Evolutionary conservation across 1,140 invertebrate genomes (phyloP).

Genomic region (Epicauta chinensis): DNA sequence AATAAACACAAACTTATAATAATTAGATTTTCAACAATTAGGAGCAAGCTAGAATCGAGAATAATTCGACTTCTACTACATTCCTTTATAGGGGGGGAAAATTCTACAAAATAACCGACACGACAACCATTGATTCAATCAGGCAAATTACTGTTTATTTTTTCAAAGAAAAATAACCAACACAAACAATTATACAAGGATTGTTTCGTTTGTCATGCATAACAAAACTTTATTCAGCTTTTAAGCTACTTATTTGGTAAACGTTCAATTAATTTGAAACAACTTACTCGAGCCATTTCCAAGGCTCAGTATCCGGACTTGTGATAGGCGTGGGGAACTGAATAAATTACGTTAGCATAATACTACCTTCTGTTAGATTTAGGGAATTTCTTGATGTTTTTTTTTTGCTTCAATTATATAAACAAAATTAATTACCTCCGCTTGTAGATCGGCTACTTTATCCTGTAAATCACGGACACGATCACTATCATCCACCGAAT

Average conservation of each 20-base stretch:
- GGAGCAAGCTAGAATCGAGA: too few species aligned
- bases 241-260: too few species aligned
- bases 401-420: conserved; percentile 1
- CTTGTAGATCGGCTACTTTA: conserved; percentile 83
- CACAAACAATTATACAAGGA: too few species aligned
- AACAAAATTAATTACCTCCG: conserved; percentile 63
- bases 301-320: conserved; percentile 75
- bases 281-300: conserved; percentile 81
- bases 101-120: not conserved
- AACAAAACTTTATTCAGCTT: too few species aligned
- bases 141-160: not conserved
- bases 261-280: not conserved
- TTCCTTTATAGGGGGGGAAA: not conserved
- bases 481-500: conserved; percentile 69
- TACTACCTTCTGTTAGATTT: not conserved
- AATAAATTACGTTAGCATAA: conserved; percentile 36
- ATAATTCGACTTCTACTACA: too few species aligned
- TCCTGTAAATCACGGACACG: conserved; percentile 83
- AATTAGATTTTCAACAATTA: not conserved
- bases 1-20: not conserved
- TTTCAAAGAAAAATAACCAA: not conserved
- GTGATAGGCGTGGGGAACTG: conserved; percentile 77
- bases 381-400: conserved; percentile 2
- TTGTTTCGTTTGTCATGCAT: too few species aligned
- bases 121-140: conserved; percentile 3